Conservation (phyloP, 1,140 invertebrate species). For the Plectrocnemia conspersa region DNA sequence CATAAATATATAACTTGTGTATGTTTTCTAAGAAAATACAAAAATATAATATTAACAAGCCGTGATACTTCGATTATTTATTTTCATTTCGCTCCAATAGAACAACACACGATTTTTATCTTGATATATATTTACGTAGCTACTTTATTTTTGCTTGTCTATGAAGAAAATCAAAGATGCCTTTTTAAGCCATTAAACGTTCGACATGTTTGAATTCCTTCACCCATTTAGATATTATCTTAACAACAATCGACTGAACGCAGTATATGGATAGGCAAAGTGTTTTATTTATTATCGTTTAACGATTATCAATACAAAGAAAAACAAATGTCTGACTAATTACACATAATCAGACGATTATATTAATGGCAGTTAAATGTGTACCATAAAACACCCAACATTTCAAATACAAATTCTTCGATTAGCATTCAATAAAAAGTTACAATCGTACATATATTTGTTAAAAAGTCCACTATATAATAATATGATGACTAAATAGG, state of each 20-base stretch:
- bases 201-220: too few species aligned
- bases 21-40: constrained; percentile 36
- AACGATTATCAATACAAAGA: background rate
- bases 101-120: constrained; percentile 5
- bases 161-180: too few species aligned
- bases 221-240: too few species aligned
- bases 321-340: constrained; percentile 12
- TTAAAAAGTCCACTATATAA: constrained; percentile 11
- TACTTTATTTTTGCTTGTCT: too few species aligned
- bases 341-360: constrained; percentile 28
- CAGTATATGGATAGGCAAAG: too few species aligned
- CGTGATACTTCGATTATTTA: constrained; percentile 27
- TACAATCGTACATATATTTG: constrained; percentile 29
- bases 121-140: too few species aligned
- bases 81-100: constrained; percentile 8
- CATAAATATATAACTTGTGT: constrained; percentile 30
- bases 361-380: constrained; percentile 35
- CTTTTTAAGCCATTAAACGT: too few species aligned
- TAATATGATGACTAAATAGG: constrained; percentile 29
- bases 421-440: constrained; percentile 27
- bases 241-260: too few species aligned
- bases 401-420: constrained; percentile 28
- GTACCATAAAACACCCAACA: constrained; percentile 31
- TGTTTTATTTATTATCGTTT: too few species aligned
- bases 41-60: constrained; percentile 37